Base-by-base conservation (phyloP, 2,797 vertebrate species). In the Smutsia gigantea region DNA sequence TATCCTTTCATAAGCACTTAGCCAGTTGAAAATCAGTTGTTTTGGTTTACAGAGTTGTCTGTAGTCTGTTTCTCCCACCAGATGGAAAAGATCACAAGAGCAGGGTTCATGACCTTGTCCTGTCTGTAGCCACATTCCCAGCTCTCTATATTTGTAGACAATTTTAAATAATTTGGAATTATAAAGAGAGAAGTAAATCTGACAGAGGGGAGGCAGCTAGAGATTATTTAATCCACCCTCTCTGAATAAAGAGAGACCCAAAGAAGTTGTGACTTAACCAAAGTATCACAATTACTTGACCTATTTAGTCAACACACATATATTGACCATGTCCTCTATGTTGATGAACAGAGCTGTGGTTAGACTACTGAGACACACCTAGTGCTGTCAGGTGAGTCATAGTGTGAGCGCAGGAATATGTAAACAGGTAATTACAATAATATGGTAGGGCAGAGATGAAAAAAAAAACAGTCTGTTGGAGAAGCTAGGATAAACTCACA, bases 81-180 rank as follows among this genome's bases (percentile, higher is more conserved):
- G 84, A 21, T 1, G 63, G 14, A 74, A 71, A 78, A 72, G 46
- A 4, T 39, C 25, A 46, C 18, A 49, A 23, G 37, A 14, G 27
- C 2, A 14, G 42, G 12, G 15, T 66, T 13, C 15, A 7, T 49
- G 53, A 57, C 27, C 53, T 27, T 15, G 34, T 39, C 46, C 34
- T 69, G 1, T 83, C 55, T 64, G 34, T 4, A 90, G 71, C 9
- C 29, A 66, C 8, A 53, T 57, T 25, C 15, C 21, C 21, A 68
- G 37, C 53, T 85, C 57, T 64, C 63, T 83, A 77, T 85, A 74
- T 39, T 59, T 71, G 9, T 79, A 81, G 31, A 19, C 53, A 64
- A 13, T 79, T 90, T 94, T n/a, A 37, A 72, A 87, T 93, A 87
- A 89, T 42, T 81, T 94, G 42, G 4, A 87, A 90, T 92, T 81